Evolutionary conservation across 2,113 vertebrate species (phyloP).

Genomic region (Hypanus sabinus): DNA sequence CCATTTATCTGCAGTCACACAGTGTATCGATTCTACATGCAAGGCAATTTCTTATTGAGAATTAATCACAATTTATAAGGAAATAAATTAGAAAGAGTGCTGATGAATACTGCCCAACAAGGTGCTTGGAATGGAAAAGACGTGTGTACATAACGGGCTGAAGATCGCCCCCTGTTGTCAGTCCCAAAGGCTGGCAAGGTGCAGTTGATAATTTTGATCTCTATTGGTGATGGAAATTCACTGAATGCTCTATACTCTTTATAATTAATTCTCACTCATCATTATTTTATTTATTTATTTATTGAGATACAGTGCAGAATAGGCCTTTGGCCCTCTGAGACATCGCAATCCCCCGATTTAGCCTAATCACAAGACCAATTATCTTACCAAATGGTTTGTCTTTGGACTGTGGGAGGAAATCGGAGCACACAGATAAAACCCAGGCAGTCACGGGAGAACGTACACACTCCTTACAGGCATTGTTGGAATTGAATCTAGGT

Average conservation of each 20-base stretch:
- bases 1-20: conserved; percentile 29
- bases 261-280: not conserved
- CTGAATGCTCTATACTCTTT: not conserved
- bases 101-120: conserved; percentile 27
- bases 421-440: no score
- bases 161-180: not conserved
- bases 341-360: no score
- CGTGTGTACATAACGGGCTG: not conserved
- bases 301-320: no score
- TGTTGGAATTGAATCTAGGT: no score
- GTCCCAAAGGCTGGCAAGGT: not conserved
- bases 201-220: not conserved
- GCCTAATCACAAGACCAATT: no score
- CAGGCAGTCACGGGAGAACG: no score
- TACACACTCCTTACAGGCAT: no score
- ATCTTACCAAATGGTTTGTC: no score
- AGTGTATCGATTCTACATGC: conserved; percentile 27
- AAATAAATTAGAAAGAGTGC: conserved; percentile 21
- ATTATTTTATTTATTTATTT: not conserved
- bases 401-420: no score
- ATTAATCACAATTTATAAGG: conserved; percentile 36
- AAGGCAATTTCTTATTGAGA: conserved; percentile 35
- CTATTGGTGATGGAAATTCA: not conserved
- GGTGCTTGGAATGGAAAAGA: not conserved
- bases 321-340: no score